These are phyloP conservation scores for Ctenicera cuprea DNA, from an alignment of 2,888 invertebrate genomes.

Conservation along the genomic window DNA sequence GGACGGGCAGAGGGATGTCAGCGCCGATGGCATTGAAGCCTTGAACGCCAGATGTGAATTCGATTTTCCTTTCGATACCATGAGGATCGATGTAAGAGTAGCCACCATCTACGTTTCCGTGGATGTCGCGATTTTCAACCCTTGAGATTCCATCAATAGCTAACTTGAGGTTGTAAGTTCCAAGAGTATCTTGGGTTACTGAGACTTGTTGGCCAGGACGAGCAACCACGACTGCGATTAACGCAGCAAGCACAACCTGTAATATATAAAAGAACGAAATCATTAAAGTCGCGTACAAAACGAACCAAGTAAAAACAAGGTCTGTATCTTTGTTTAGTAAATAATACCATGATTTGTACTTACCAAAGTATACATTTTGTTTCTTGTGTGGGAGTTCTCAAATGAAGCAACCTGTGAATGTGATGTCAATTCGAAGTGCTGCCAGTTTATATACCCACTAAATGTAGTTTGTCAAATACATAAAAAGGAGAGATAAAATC, in stretches of 20 bases:
- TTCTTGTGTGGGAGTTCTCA: slow-evolving; percentile 21
- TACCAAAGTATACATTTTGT: slow-evolving; percentile 48
- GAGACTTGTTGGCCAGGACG: slow-evolving; percentile 40
- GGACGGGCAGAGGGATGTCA: slow-evolving; percentile 57
- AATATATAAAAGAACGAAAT: too few species aligned
- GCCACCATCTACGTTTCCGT: slow-evolving; percentile 57
- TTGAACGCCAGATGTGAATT: slow-evolving; percentile 55
- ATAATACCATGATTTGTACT: slow-evolving; percentile 26
- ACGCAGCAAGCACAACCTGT: slow-evolving; percentile 41
- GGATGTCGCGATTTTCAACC: slow-evolving; percentile 54
- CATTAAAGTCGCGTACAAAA: too few species aligned
- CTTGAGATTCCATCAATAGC: slow-evolving; percentile 54
- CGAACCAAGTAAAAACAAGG: too few species aligned
- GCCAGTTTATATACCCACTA: neutral
- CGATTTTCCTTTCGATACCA: slow-evolving; percentile 53
- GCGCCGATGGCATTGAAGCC: slow-evolving; percentile 56
- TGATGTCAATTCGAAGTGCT: neutral
- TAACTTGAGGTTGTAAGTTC: slow-evolving; percentile 58
- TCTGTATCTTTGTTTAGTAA: too few species aligned
- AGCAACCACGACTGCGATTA: slow-evolving; percentile 28
- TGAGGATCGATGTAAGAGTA: slow-evolving; percentile 58
- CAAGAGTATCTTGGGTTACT: slow-evolving; percentile 57
- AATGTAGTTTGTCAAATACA: neutral
- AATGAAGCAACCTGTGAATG: neutral
- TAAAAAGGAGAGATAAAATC: neutral